Conservation (phyloP, 2,797 vertebrate species). For the Micromesistius poutassou region DNA sequence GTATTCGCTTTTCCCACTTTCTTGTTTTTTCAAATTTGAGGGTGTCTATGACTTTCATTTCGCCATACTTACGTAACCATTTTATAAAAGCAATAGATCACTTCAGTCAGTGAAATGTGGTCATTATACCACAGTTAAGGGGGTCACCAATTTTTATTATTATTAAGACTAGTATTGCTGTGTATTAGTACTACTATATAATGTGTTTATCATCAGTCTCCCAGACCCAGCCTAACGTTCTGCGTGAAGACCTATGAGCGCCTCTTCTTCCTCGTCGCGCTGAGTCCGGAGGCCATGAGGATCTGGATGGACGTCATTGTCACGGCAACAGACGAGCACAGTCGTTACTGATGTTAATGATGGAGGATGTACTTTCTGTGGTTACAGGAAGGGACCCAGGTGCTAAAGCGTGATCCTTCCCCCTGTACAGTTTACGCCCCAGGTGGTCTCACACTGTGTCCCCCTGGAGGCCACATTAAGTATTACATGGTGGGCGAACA, state of each 20-base stretch:
- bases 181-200: background rate
- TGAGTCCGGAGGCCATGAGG: constrained; percentile 85
- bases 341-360: constrained; percentile 73
- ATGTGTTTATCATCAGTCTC: constrained; percentile 71
- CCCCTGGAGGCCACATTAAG: background rate
- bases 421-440: background rate
- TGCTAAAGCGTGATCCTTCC: background rate
- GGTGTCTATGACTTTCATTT: too few relatives aligned
- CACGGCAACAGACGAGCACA: constrained; percentile 86
- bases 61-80: too few relatives aligned
- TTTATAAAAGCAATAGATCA: too few relatives aligned
- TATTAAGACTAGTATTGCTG: background rate
- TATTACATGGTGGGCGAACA: constrained; percentile 33
- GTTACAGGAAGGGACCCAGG: background rate
- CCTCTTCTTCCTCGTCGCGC: constrained; percentile 87
- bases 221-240: constrained; percentile 84
- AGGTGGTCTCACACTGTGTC: background rate
- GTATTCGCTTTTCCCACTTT: too few relatives aligned
- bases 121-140: too few relatives aligned
- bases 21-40: too few relatives aligned
- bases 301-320: constrained; percentile 95
- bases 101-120: too few relatives aligned
- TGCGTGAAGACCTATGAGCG: constrained; percentile 93
- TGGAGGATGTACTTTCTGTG: background rate
- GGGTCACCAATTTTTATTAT: too few relatives aligned